A percentile compares a stretch with the other conserved stretches of the same genome.
phyloP scores from a whole-genome alignment of 2,113 vertebrate species.

The Pomatostomus ruficeps region DNA sequence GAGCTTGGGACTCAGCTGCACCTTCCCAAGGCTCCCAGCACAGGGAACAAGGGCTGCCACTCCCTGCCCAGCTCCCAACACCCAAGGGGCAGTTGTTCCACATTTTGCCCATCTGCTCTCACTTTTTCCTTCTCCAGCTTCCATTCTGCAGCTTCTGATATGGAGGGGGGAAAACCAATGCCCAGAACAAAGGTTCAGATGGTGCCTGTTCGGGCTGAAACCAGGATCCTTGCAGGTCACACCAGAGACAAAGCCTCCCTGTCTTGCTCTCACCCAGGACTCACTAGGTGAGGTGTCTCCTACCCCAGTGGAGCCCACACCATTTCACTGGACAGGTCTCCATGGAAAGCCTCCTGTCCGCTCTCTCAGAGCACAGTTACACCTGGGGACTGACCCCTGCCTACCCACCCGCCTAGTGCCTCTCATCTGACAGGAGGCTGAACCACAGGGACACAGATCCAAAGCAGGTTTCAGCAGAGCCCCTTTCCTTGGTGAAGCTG shows the following conservation, averaged over 20 bases:
- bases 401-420: background rate
- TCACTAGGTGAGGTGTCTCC: background rate
- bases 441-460: background rate
- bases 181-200: background rate
- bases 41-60: background rate
- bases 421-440: background rate
- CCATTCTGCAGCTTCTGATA: conserved; percentile 19
- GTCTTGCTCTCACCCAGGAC: background rate
- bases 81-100: background rate
- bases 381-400: background rate
- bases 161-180: background rate
- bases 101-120: background rate
- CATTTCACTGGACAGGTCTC: background rate
- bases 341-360: background rate
- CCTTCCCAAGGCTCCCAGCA: background rate
- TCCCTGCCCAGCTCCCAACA: background rate
- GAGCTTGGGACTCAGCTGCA: background rate
- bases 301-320: background rate
- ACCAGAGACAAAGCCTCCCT: background rate
- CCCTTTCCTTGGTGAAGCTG: background rate
- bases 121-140: conserved; percentile 1
- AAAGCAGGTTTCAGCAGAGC: background rate
- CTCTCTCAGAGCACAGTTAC: background rate
- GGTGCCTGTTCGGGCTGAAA: background rate
- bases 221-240: background rate